These are phyloP conservation scores for Actinernus sp. DNA, from an alignment of 92 coral and sea anemone genomes.

Conservation along the genomic window DNA sequence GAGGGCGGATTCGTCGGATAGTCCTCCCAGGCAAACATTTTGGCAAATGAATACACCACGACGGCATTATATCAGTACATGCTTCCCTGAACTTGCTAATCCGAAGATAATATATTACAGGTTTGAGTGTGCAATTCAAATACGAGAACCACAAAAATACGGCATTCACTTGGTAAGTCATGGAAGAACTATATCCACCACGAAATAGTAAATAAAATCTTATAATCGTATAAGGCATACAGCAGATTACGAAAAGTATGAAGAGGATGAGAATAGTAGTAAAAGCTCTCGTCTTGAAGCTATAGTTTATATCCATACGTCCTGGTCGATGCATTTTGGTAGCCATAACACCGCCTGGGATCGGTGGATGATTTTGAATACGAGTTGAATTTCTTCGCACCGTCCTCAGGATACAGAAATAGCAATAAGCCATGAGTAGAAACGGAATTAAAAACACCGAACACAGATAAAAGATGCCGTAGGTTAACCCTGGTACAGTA, in stretches of 20 bases:
- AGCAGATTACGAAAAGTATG: conserved; percentile 77
- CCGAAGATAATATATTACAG: conserved; percentile 89
- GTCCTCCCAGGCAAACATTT: conserved; percentile 94
- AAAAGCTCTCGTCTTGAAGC: conserved; percentile 97
- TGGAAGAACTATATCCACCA: conserved; percentile 41
- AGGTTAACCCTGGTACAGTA: conserved; percentile 51
- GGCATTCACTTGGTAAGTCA: conserved; percentile 53
- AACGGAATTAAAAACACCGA: conserved; percentile 78
- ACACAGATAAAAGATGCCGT: conserved; percentile 72
- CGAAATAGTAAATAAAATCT: conserved; percentile 64
- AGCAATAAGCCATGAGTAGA: conserved; percentile 82
- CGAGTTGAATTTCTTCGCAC: conserved; percentile 92
- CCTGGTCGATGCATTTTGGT: conserved; percentile 96
- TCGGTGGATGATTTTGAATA: conserved; percentile 94
- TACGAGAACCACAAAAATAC: conserved; percentile 80
- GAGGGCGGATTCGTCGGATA: conserved; percentile 93
- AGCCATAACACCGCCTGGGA: conserved; percentile 71
- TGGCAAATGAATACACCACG: conserved; percentile 88
- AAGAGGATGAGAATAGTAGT: conserved; percentile 93
- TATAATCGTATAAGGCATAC: conserved; percentile 71
- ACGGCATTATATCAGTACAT: conserved; percentile 91
- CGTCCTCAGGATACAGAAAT: conserved; percentile 80
- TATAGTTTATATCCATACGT: conserved; percentile 95
- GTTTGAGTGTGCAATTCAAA: conserved; percentile 89
- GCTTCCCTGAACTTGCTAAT: conserved; percentile 97